Conservation (phyloP, 2,888 invertebrate genomes). For the Nephrocerus scutellatus region DNA sequence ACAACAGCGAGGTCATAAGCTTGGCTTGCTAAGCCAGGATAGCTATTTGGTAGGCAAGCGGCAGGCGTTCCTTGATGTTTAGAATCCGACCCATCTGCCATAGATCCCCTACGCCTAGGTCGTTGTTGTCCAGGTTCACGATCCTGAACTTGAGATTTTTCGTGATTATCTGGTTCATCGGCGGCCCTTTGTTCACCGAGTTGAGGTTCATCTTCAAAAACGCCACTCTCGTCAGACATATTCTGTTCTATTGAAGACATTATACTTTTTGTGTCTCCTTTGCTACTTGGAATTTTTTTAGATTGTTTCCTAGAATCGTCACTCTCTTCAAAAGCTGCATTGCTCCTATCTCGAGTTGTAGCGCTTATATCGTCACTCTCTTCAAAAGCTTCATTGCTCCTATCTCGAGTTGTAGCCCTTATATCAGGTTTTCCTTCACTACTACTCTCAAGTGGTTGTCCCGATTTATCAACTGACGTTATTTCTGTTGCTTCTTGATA, state of each 20-base stretch:
- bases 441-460: no score
- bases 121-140: slow-evolving; percentile 10
- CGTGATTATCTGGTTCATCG: not conserved
- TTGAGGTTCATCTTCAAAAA: not conserved
- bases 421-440: no score
- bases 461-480: no score
- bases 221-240: not conserved
- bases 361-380: no score
- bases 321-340: no score
- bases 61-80: slow-evolving; percentile 16
- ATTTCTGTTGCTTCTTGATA: no score
- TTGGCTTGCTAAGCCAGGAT: slow-evolving; percentile 33
- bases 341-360: no score
- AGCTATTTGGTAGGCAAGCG: slow-evolving; percentile 29
- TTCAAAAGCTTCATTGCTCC: no score
- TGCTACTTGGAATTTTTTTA: not conserved
- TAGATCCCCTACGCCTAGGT: no score
- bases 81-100: no score
- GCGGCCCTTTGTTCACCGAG: not conserved
- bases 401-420: no score
- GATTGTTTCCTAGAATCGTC: not conserved
- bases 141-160: slow-evolving; percentile 3
- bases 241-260: not conserved
- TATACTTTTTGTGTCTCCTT: not conserved
- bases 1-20: slow-evolving; percentile 36